Evolutionary conservation across 2,888 invertebrate genomes (phyloP).

Genomic region (Onthophagus sagittarius): DNA sequence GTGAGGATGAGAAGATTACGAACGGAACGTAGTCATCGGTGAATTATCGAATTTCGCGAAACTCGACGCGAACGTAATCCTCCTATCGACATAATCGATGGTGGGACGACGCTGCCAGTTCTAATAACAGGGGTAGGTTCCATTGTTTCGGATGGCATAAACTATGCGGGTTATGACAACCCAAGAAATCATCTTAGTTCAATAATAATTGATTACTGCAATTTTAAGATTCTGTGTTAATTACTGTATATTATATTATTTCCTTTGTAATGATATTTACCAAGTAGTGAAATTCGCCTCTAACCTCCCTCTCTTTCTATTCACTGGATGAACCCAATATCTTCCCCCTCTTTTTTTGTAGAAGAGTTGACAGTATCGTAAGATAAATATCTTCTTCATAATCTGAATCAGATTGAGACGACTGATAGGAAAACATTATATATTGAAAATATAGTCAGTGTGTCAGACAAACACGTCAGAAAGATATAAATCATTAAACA

Average conservation of each 20-base stretch:
- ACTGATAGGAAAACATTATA: no score
- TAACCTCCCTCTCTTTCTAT: no score
- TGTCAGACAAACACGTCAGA: no score
- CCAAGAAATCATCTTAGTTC: neutral
- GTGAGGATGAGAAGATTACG: neutral
- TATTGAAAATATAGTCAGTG: no score
- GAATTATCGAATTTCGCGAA: neutral
- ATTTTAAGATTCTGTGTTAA: neutral
- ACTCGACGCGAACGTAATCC: neutral
- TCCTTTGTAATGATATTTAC: no score
- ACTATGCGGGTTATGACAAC: neutral
- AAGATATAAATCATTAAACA: no score
- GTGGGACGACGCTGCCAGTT: neutral
- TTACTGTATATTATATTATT: neutral
- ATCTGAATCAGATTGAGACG: no score
- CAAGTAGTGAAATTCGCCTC: no score
- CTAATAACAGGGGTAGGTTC: neutral
- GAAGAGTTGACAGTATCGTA: no score
- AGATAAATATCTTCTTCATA: no score
- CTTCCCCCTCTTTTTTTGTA: no score
- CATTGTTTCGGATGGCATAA: neutral
- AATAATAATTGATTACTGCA: neutral
- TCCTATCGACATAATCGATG: neutral
- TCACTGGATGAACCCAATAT: no score
- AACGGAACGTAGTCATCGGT: neutral